These are phyloP conservation scores for Cheirogaleus major DNA, from an alignment of 2,797 vertebrate genomes.

Conservation along the genomic window DNA sequence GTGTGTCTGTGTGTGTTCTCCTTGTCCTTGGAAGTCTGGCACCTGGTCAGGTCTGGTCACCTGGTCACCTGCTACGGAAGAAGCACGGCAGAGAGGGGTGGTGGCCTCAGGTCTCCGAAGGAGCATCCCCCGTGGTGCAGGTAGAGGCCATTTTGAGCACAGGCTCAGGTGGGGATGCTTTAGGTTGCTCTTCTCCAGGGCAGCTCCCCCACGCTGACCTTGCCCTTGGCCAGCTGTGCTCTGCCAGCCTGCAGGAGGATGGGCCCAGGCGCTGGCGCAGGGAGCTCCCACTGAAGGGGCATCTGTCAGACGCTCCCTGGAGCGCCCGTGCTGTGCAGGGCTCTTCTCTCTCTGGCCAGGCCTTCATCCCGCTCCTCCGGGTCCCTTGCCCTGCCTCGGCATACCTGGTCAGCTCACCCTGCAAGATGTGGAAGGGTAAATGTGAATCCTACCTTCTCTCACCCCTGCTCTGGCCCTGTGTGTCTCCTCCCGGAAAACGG, in stretches of 20 bases:
- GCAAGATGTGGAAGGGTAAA: neutral
- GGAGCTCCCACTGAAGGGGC: neutral
- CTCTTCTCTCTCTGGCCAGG: neutral
- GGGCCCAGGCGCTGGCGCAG: fast-evolving
- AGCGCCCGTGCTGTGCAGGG: neutral
- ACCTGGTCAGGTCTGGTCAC: neutral
- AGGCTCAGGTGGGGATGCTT: neutral
- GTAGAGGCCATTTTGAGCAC: neutral
- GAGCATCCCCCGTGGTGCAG: neutral
- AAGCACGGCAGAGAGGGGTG: neutral
- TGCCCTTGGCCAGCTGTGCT: neutral
- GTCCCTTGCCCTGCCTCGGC: neutral
- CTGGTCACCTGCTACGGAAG: neutral
- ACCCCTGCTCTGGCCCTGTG: neutral
- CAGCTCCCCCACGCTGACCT: neutral
- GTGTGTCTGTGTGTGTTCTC: neutral
- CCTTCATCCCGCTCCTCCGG: neutral
- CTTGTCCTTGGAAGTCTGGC: neutral
- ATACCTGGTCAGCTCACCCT: neutral
- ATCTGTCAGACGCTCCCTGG: neutral
- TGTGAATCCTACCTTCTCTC: too few relatives aligned
- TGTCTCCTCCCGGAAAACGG: neutral
- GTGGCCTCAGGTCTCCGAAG: neutral
- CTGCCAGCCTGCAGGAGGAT: neutral
- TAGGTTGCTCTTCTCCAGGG: neutral